Evolutionary conservation across 2,113 vertebrate genomes (phyloP), one percentile per base, ranked within the genome.

Genomic region (Plestiodon gilberti): DNA sequence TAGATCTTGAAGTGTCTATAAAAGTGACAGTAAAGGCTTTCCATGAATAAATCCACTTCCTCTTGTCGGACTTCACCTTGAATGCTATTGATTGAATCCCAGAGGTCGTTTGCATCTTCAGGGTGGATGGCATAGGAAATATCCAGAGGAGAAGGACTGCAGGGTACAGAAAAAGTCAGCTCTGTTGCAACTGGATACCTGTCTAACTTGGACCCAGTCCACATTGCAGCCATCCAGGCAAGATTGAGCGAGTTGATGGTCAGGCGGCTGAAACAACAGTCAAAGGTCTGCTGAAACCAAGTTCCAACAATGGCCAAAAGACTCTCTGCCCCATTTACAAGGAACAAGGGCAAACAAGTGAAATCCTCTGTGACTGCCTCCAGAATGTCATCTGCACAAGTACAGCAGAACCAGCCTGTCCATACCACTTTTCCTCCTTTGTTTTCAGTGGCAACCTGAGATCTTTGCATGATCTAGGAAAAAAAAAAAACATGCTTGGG

Each of bases 271-370:
- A 99, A 98, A 89, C 81, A 96, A 91, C 98, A 99, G 96, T 99
- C 98, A 6, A 99, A 99, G 22, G 93, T 97, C 90, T 94, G 96
- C 94, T 98, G 96, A 92, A 99, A 98, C 99, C 99, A 99, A 6
- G 93, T 96, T 35, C 97, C 97, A 6, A 99, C 96, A 35, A 97
- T 17, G 30, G 95, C 20, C 0, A 97, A 97, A 84, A 98, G 96
- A 23, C 69, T 71, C 73, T 98, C 97, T 0, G 97, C 59, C 11
- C 98, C 98, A 0, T 95, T 96, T 81, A 92, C 93, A 86, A 98
- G 96, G 86, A 99, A 98, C 22, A 99, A 92, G 2, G 99, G 98
- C 38, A 99, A 91, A 75, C 97, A 98, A 83, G 96, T 97, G 75
- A 99, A 98, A 33, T 97, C 97, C 57, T 97, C 84, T 0, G 97